Evolutionary conservation across 2,888 invertebrate genomes (phyloP), one percentile per base, ranked within the genome.

Genomic region (Eupithecia insigniata): DNA sequence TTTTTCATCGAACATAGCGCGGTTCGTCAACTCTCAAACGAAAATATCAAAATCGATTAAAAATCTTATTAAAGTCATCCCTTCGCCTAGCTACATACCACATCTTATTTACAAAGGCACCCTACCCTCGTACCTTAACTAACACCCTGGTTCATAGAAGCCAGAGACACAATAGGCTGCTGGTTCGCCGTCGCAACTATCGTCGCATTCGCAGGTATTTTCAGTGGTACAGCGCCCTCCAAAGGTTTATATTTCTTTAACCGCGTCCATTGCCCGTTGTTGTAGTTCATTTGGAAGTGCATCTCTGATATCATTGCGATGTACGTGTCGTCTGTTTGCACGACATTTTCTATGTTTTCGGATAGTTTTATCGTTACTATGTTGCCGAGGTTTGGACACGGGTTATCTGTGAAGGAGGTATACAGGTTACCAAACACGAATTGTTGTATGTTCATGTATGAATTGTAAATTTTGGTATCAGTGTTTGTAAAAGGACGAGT

Each of bases 241-340:
- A 97, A 95, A 72, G 97, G 96, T 73, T 98, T 95, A 89, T 97
- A 97, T 85, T 99, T 99, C 91, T 98, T 98, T 82, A 99, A 85
- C 4, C 93, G 95, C 87, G 99, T 99, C 99, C 99, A 99, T 88
- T 99, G 99, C 90, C 99, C 99, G 69, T 98, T 99, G 86, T 97
- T 97, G 92, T 99, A 99, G 93, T 99, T 99, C 98, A 99, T 98
- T 90, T 99, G 98, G 96, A 99, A 99, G 91, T 98, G 98, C 78
- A 98, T 99, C 90, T 99, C 99, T 0, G 97, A 97, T 68, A 97
- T 92, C 96, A 98, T 97, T 0, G 96, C 96, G 30, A 95, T 93
- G 83, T 96, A 96, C 0, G 97, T 96, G 78, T 98, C 98, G 89
- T 99, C 98, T 0, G 97, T 95, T 85, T 98, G 98, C 16, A 96